Percentiles rank a stretch among this genome's conserved stretches.
Conservation (phyloP, 2,888 invertebrate species). For the Athalia circularis region DNA sequence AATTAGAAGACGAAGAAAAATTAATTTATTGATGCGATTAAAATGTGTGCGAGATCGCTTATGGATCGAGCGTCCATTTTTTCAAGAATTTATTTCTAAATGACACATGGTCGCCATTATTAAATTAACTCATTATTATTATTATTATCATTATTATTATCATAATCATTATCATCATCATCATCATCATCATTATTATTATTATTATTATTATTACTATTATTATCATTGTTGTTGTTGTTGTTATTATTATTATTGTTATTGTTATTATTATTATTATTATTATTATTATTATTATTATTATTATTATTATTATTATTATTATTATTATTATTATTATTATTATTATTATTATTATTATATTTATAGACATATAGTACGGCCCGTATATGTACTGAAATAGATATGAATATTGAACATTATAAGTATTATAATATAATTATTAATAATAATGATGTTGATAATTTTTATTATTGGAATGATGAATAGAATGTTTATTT, state of each 20-base stretch:
- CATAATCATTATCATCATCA: too few relatives aligned
- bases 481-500: constrained; percentile 56
- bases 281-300: constrained; percentile 60
- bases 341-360: constrained; percentile 63
- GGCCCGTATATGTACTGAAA: too few relatives aligned
- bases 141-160: constrained; percentile 62
- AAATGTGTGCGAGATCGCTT: constrained; percentile 61
- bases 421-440: constrained; percentile 58
- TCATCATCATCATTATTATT: too few relatives aligned
- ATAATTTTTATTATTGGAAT: constrained; percentile 55
- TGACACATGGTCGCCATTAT: constrained; percentile 48
- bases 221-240: too few relatives aligned
- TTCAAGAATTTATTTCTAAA: constrained; percentile 67
- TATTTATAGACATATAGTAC: constrained; percentile 55
- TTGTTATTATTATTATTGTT: constrained; percentile 59
- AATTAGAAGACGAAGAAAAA: too few relatives aligned
- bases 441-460: constrained; percentile 60
- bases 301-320: constrained; percentile 62
- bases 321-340: constrained; percentile 60
- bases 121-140: constrained; percentile 57
- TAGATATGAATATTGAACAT: constrained; percentile 39
- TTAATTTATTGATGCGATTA: constrained; percentile 42
- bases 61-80: constrained; percentile 67
- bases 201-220: constrained; percentile 62
- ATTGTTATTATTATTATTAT: constrained; percentile 63